A percentile compares a stretch with the other conserved stretches of the same genome.
Evolutionary conservation across 2,797 vertebrate species (phyloP).

Genomic region (Syncerus caffer): DNA sequence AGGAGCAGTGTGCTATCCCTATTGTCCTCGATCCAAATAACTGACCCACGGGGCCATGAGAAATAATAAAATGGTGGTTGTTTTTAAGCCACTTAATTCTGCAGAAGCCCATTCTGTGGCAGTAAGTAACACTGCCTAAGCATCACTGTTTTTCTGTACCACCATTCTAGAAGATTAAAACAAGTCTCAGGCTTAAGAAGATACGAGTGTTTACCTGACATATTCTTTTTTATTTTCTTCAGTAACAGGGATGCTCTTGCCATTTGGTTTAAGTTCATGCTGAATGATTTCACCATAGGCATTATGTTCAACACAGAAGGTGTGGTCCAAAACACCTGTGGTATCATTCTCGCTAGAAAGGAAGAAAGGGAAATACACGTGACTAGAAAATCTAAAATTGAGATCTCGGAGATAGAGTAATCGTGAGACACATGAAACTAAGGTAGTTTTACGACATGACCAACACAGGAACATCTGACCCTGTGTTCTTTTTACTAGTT

Average conservation of each 20-base stretch:
- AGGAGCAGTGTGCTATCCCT: background rate
- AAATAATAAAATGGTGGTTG: background rate
- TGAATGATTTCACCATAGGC: conserved; percentile 98
- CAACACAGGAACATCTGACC: background rate
- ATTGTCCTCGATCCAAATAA: background rate
- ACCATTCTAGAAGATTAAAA: background rate
- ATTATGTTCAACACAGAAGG: conserved; percentile 98
- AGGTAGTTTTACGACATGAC: background rate
- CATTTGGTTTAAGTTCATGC: conserved; percentile 97
- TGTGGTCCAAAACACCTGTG: conserved; percentile 97
- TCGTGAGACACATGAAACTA: background rate
- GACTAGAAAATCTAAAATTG: conserved; percentile 29
- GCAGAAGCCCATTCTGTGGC: background rate
- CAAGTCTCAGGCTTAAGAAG: background rate
- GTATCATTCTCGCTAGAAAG: conserved; percentile 93
- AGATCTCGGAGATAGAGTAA: background rate
- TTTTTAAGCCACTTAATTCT: conserved; percentile 2
- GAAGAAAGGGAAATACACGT: conserved; percentile 49
- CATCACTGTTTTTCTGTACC: background rate
- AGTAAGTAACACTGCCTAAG: background rate
- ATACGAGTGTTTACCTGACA: conserved; percentile 85
- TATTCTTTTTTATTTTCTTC: conserved; percentile 97
- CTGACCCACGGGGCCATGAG: background rate
- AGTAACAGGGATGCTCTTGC: conserved; percentile 93
- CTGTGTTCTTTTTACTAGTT: background rate